Base-by-base conservation (phyloP, 2,888 invertebrate species). In the Steromphala cineraria region DNA sequence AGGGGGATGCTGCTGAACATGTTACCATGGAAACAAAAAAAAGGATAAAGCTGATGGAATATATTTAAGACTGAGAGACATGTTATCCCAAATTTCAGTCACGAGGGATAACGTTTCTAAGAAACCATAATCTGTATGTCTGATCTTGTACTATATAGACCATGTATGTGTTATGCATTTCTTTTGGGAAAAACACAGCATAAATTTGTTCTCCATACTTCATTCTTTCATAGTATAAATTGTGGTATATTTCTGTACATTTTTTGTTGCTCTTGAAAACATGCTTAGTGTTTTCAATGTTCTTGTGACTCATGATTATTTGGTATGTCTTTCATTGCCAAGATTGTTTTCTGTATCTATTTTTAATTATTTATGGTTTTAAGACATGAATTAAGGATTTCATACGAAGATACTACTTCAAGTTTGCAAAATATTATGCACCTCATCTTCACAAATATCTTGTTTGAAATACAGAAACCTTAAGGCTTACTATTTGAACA, bases 1-100 rank as follows among this genome's bases (percentile, higher is more conserved):
- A 87, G 94, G 95, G 75, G 97, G 97, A 87, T 98, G 98, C 93
- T 98, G 98, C 95, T 98, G 84, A 84, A 46, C 15, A 53, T 21
- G 40, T 53, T 19, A 53, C 24, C 17, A 5, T 56, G 67, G 17
- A 71, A 8, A 71, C 40, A 71, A 4, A 15, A 71, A 46, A 31
- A 40, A 36, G 71, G 62, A 71, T 36, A 71, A 62, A 71, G 71
- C 71, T 71, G 71, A 71, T 40, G 19, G 71, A 71, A 36, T 31
- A 71, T 36, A 36, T 71, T 36, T 71, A 71, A 36, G 71, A 71
- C 28, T 36, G 31, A 36, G 71, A 71, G 36, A 71, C 71, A n/a
- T 17, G 10, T 46, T 46, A 31, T 31, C 71, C 71, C 71, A 28
- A n/a, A 62, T 24, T 62, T 62, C 28, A 71, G 71, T 31, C 31